Evolutionary conservation across 1,140 invertebrate genomes (phyloP), one percentile per base, ranked within the genome.

Genomic region (Cotesia vestalis): DNA sequence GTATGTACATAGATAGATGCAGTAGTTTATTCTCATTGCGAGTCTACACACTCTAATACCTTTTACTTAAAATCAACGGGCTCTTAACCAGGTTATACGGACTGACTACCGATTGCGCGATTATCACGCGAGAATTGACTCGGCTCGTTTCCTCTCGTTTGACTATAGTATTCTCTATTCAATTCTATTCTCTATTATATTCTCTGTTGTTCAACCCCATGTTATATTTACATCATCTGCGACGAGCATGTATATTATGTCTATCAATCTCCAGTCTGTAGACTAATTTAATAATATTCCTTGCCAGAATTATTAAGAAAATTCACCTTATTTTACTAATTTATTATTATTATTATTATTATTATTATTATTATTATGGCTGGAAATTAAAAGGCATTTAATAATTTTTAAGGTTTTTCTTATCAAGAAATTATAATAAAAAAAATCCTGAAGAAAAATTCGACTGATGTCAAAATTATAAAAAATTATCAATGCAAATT

Each of bases 1-100:
- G 5, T 40, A 40, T 57, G 35, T 63, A 59, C 64, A 35, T 46
- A 46, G 6, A 46, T 9, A 46, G 6, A 51, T 74, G 35, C 17
- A 20, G 17, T 69, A 71, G 51, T 52, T 71, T 76, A 64, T 80
- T 76, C 71, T 53, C 73, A 78, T 81, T 80, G 75, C 76, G 78
- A 78, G 52, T 85, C 80, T 85, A 83, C 83, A 85, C 84, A 86
- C 83, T 86, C 85, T 86, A 71, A 85, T 86, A 85, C 82, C 80
- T 81, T 79, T 46, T 46, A 46, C 74, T 74, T 67, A 72, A 75
- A 79, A 79, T 80, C 78, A 79, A 80, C 76, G 78, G 76, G 36
- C 78, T 75, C 68, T 76, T 83, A 85, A 85, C 81, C 81, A 83
- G 84, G 84, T 86, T 86, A 85, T 78, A 78, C 74, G 75, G 75